Conservation (phyloP, 2,797 vertebrate species). For the Clarias pachynema region DNA sequence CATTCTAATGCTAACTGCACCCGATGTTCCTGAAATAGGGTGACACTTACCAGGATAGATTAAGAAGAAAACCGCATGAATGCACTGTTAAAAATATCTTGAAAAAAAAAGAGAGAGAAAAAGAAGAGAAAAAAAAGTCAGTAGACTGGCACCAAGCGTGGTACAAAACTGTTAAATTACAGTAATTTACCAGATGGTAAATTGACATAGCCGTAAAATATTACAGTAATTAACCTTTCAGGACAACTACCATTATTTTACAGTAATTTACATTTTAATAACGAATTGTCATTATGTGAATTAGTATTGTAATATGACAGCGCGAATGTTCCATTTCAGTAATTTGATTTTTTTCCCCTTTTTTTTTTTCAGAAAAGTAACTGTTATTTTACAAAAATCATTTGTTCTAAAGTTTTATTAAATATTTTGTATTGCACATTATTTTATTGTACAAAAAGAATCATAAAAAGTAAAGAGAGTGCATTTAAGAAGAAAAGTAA, state of each 20-base stretch:
- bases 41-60: neutral
- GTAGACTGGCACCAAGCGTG: neutral
- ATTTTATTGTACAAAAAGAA: neutral
- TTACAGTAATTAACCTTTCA: slow-evolving; percentile 27
- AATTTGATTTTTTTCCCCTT: neutral
- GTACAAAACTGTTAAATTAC: slow-evolving; percentile 13
- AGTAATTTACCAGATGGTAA: slow-evolving; percentile 30
- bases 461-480: neutral
- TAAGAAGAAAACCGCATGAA: neutral
- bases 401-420: neutral
- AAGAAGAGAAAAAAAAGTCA: neutral
- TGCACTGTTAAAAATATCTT: slow-evolving; percentile 9
- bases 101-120: neutral
- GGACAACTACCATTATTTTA: slow-evolving; percentile 19
- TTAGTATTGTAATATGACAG: neutral
- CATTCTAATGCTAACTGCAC: neutral
- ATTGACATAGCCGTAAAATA: neutral
- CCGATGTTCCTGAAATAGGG: neutral
- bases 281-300: neutral
- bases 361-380: no score
- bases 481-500: neutral
- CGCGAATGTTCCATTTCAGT: neutral
- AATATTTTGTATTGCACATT: neutral
- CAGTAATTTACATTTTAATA: slow-evolving; percentile 16
- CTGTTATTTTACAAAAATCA: neutral